Evolutionary conservation across 1,140 invertebrate species (phyloP).

Genomic region (Elymnias hypermnestra): DNA sequence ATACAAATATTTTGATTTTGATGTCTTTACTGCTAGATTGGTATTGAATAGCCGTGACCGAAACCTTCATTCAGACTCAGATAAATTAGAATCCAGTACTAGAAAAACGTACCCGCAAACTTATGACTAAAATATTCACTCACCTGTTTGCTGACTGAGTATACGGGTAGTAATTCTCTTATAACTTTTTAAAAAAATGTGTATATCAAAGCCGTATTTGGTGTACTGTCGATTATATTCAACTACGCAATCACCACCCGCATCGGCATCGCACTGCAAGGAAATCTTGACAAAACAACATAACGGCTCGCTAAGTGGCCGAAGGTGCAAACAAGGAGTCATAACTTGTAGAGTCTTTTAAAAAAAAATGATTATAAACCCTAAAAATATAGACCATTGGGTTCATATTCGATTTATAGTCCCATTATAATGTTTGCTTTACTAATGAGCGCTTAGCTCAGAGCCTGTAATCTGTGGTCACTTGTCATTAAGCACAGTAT

Average conservation of each 20-base stretch:
- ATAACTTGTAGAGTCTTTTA: conserved; percentile 8
- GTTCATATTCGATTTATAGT: conserved; percentile 3
- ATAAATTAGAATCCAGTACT: too few species aligned
- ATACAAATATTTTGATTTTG: too few species aligned
- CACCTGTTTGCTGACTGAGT: too few species aligned
- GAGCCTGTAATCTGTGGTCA: conserved; percentile 31
- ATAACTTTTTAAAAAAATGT: too few species aligned
- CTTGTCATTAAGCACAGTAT: conserved; percentile 32
- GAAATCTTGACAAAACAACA: conserved; percentile 25
- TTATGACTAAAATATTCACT: too few species aligned
- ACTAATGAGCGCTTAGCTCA: conserved; percentile 38
- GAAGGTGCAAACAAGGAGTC: conserved; percentile 30
- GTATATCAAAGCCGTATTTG: too few species aligned
- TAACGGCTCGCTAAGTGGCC: conserved; percentile 31
- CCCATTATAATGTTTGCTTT: conserved; percentile 21
- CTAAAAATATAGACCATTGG: conserved; percentile 3
- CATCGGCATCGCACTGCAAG: conserved; percentile 14
- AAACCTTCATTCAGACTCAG: too few species aligned
- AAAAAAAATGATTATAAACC: neutral
- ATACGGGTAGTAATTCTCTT: too few species aligned
- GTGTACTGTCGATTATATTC: neutral
- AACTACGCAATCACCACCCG: conserved; percentile 15
- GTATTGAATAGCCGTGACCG: too few species aligned
- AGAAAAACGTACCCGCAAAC: too few species aligned
- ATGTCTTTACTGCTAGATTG: too few species aligned